Evolutionary conservation across 2,888 invertebrate genomes (phyloP).

Genomic region (Platycnemis pennipes): DNA sequence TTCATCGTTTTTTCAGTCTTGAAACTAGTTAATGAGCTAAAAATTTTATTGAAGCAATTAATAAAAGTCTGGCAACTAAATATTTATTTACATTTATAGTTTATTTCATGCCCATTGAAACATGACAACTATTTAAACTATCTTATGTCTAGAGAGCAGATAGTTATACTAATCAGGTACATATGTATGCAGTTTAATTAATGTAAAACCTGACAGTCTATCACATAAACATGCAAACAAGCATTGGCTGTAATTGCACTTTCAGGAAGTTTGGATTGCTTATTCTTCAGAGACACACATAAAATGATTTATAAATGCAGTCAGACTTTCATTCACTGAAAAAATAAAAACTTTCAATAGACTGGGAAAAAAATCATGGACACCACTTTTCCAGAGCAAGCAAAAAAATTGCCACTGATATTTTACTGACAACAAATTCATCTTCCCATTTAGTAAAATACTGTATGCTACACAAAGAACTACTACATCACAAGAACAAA

Average conservation of each 20-base stretch:
- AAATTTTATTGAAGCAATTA: constrained; percentile 63
- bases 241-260: constrained; percentile 49
- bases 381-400: constrained; percentile 16
- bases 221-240: constrained; percentile 65
- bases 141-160: constrained; percentile 53
- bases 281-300: background rate
- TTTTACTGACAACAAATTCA: background rate
- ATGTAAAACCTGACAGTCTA: constrained; percentile 34
- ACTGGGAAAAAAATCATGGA: constrained; percentile 2
- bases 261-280: background rate
- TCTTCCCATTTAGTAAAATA: background rate
- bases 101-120: constrained; percentile 65
- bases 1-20: constrained; percentile 58
- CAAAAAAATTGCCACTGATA: background rate
- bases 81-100: constrained; percentile 67
- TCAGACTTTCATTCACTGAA: constrained; percentile 2
- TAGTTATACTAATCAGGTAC: constrained; percentile 32
- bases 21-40: constrained; percentile 63
- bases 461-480: background rate
- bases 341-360: background rate
- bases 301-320: background rate
- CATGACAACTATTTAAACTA: constrained; percentile 64
- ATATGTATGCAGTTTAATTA: constrained; percentile 47
- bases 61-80: constrained; percentile 67
- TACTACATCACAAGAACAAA: constrained; percentile 3